Base-by-base conservation (phyloP, 2,113 vertebrate genomes). In the Urocynchramus pylzowi region DNA sequence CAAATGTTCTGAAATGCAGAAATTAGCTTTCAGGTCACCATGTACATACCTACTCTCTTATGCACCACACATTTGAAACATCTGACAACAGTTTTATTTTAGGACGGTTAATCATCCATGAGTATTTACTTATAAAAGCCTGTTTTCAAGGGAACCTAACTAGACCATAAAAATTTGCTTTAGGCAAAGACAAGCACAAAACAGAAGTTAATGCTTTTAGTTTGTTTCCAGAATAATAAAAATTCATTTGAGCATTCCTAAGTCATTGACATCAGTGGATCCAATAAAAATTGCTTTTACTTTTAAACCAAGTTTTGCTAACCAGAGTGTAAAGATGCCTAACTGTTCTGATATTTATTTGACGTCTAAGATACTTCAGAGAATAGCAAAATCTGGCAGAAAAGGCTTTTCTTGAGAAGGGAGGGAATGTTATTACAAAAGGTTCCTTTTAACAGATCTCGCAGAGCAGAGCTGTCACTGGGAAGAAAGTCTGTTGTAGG, bases 141-240 rank as follows among this genome's bases (percentile, higher is more conserved):
- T 79, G 22, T 76, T 95, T 96, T 94, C 81, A 84, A 73, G 49
- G 57, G 45, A 91, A 91, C 63, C 68, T 95, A 96, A 91, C 70
- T 35, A 85, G 84, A 93, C 45, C 21, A 89, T 85, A 96, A 94
- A 94, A 90, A 83, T 83, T 57, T 93, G 84, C 91, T 96, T 80
- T 69, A 93, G 67, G 91, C 87, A 87, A 57, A 93, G 49, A 64
- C 56, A 87, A 83, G 35, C 45, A 84, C 64, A 71, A 90, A 85
- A 26, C 35, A 80, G 70, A 94, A 89, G 28, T 52, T 76, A 85
- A 91, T 65, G 50, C 37, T 89, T 76, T 85, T 47, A 47, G 70
- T 61, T 89, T 85, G 53, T 70, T 76, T 83, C 18, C 39, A 69
- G 41, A 89, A 94, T 47, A 89, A 82, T 45, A 90, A 95, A 86